Percentiles rank a stretch among this genome's conserved stretches.
Conservation (phyloP, 2,113 vertebrate species). For the Reinhardtius hippoglossoides region DNA sequence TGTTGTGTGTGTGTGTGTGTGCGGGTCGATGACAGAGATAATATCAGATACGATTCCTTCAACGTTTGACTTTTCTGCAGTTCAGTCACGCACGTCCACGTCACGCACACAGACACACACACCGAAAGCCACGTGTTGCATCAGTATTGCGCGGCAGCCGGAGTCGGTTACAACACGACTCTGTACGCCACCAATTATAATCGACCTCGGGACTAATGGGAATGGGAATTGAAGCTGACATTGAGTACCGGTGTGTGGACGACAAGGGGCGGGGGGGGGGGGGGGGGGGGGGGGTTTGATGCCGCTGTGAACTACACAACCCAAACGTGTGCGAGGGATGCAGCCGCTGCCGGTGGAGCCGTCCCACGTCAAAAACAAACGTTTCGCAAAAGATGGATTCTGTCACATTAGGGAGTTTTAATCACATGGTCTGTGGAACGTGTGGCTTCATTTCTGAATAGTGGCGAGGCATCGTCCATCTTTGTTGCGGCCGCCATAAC, state of each 20-base stretch:
- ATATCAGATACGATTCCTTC: slow-evolving; percentile 33
- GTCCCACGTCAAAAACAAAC: neutral
- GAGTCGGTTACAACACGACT: slow-evolving; percentile 51
- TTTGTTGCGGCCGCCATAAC: too few relatives aligned
- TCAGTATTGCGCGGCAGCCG: slow-evolving; percentile 56
- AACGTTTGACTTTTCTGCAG: slow-evolving; percentile 15
- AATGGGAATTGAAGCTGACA: slow-evolving; percentile 58
- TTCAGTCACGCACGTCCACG: slow-evolving; percentile 13
- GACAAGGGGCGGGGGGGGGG: slow-evolving; percentile 11
- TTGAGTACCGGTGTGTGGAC: slow-evolving; percentile 28
- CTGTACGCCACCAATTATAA: slow-evolving; percentile 47
- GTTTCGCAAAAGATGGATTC: too few relatives aligned
- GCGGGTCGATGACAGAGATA: slow-evolving; percentile 27
- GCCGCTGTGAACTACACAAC: slow-evolving; percentile 6
- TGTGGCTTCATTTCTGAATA: too few relatives aligned
- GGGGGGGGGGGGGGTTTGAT: slow-evolving; percentile 23
- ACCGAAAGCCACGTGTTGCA: slow-evolving; percentile 52
- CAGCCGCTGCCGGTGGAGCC: neutral
- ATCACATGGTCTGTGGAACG: too few relatives aligned
- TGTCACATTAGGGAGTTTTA: too few relatives aligned
- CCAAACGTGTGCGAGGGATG: neutral
- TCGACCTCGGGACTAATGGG: slow-evolving; percentile 60
- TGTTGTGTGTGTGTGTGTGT: slow-evolving; percentile 14
- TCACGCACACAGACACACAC: slow-evolving; percentile 1
- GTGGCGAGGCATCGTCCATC: too few relatives aligned